Conservation (phyloP, 1,140 invertebrate genomes). For the Gerris buenoi region DNA sequence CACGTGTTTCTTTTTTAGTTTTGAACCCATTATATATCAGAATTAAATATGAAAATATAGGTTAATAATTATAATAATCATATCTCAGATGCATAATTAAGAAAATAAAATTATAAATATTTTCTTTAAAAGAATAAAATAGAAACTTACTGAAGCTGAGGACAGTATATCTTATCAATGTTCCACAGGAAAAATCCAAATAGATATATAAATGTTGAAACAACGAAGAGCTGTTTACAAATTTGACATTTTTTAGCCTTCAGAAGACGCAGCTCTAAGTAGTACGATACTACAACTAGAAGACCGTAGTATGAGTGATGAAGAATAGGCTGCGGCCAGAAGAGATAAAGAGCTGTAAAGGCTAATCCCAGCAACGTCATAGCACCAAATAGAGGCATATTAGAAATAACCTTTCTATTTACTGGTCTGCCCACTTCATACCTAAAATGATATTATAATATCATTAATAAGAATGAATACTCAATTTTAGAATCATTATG, state of each 20-base stretch:
- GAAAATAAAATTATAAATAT: no score
- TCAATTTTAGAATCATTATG: no score
- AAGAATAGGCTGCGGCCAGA: slow-evolving; percentile 23
- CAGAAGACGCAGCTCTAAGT: slow-evolving; percentile 18
- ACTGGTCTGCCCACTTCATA: slow-evolving; percentile 13
- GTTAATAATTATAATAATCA: no score
- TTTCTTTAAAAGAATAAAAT: no score
- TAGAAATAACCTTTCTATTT: slow-evolving; percentile 14
- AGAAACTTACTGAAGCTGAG: slow-evolving; percentile 21
- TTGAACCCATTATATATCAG: no score
- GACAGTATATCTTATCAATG: slow-evolving; percentile 23
- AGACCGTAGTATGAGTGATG: slow-evolving; percentile 22
- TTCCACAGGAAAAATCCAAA: slow-evolving; percentile 25
- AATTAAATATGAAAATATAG: no score
- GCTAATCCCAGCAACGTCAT: slow-evolving; percentile 12
- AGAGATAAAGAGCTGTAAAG: slow-evolving; percentile 22
- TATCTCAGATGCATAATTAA: no score
- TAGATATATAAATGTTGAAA: slow-evolving; percentile 19
- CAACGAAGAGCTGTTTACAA: slow-evolving; percentile 20
- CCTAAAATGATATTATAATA: slow-evolving; percentile 10
- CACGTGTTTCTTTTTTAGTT: no score
- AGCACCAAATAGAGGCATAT: slow-evolving; percentile 15
- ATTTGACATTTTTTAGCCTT: slow-evolving; percentile 17
- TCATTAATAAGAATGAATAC: background rate
- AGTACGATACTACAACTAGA: slow-evolving; percentile 19